These are phyloP conservation scores for Leistus spinibarbis DNA, from an alignment of 2,888 invertebrate species.

Conservation along the genomic window DNA sequence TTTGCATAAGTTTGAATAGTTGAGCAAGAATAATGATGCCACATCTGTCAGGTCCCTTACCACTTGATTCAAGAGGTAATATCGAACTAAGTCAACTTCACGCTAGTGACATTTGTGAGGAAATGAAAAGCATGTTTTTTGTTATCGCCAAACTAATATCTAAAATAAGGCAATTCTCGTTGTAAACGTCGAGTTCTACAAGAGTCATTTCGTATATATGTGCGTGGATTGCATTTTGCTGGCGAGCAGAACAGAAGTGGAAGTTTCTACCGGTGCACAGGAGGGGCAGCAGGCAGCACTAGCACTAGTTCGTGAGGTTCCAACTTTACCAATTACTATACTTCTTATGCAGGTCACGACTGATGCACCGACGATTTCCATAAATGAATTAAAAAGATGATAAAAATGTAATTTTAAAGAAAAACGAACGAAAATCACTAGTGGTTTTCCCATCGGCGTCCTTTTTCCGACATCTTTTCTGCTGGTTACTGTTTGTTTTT, in stretches of 20 bases:
- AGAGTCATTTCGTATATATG: not conserved
- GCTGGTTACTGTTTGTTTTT: not conserved
- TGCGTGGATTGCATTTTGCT: not conserved
- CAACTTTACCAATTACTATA: conserved; percentile 30
- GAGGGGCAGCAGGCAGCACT: not conserved
- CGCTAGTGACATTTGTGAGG: not conserved
- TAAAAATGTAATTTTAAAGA: conserved; percentile 31
- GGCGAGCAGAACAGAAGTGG: not conserved
- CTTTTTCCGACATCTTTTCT: not conserved
- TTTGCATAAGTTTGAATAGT: not conserved
- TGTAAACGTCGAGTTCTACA: not conserved
- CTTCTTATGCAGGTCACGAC: conserved; percentile 18
- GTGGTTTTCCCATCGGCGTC: not conserved
- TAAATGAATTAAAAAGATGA: conserved; percentile 36
- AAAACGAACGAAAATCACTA: conserved; percentile 5
- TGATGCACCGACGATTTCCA: conserved; percentile 29
- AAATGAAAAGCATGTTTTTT: not conserved
- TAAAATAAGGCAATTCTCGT: not conserved
- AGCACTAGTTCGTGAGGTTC: not conserved
- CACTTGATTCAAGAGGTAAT: not conserved
- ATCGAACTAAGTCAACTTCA: not conserved
- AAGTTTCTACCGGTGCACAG: not conserved
- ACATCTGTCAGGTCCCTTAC: too few species aligned
- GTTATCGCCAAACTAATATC: not conserved
- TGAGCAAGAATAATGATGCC: not conserved